These are phyloP conservation scores for Drosophila gaucha DNA, from an alignment of 2,888 invertebrate species.

Conservation along the genomic window DNA sequence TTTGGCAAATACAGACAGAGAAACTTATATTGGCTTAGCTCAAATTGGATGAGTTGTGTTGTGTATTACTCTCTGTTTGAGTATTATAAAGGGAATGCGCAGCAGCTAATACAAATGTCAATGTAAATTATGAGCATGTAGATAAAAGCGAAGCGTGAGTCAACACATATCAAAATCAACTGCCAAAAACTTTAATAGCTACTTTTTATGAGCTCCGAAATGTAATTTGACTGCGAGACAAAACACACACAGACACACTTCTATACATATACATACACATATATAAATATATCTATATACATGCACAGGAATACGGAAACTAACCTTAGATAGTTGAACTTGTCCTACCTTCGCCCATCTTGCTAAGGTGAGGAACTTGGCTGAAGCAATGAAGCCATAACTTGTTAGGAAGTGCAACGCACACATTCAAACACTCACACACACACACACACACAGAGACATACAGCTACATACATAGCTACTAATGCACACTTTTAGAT, in stretches of 20 bases:
- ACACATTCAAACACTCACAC: slow-evolving; percentile 11
- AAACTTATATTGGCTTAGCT: background rate
- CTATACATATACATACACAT: background rate
- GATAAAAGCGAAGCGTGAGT: background rate
- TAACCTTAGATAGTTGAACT: slow-evolving; percentile 45
- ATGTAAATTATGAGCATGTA: slow-evolving; percentile 60
- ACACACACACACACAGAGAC: slow-evolving; percentile 9
- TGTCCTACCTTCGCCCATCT: slow-evolving; percentile 8
- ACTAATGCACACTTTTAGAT: slow-evolving; percentile 70
- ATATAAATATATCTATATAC: background rate
- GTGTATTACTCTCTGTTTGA: background rate
- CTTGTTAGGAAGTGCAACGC: slow-evolving; percentile 53
- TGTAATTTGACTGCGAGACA: slow-evolving; percentile 63
- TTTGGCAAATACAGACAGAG: background rate
- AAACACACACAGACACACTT: slow-evolving; percentile 11
- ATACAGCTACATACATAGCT: slow-evolving; percentile 3
- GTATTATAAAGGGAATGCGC: background rate
- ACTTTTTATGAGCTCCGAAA: slow-evolving; percentile 54
- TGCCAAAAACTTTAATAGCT: slow-evolving; percentile 61
- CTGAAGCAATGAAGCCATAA: slow-evolving; percentile 77
- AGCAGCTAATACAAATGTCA: slow-evolving; percentile 50
- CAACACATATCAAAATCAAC: slow-evolving; percentile 48
- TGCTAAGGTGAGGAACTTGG: slow-evolving; percentile 42
- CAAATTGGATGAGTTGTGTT: background rate
- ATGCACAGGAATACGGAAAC: slow-evolving; percentile 7